phyloP scores from a whole-genome alignment of 2,797 vertebrate genomes.

The Morus bassanus region DNA sequence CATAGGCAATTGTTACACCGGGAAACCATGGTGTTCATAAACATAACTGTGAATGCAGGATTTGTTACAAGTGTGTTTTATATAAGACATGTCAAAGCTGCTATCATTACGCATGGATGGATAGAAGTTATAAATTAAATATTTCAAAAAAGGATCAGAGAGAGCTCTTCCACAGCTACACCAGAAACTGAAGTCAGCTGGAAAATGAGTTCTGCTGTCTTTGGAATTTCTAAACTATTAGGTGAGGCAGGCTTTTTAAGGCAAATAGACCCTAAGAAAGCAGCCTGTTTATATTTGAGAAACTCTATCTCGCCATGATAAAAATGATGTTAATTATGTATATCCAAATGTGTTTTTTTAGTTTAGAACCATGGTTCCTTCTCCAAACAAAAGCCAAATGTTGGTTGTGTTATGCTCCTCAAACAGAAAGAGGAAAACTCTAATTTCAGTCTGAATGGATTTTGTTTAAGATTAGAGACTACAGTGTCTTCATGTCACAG shows the following conservation, averaged over 20 bases:
- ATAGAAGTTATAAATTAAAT: slow-evolving; percentile 67
- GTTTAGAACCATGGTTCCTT: slow-evolving; percentile 21
- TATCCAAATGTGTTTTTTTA: not conserved
- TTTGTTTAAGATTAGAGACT: not conserved
- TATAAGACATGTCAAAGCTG: slow-evolving; percentile 12
- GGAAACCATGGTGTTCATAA: not conserved
- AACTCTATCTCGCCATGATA: slow-evolving; percentile 35
- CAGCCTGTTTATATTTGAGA: slow-evolving; percentile 20
- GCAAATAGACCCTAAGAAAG: not conserved
- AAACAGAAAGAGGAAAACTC: not conserved
- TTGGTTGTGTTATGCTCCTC: not conserved
- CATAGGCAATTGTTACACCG: not conserved
- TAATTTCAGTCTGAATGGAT: not conserved
- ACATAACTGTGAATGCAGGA: slow-evolving; percentile 14
- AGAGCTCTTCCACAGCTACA: not conserved
- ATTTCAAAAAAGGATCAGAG: slow-evolving; percentile 48
- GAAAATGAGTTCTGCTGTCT: slow-evolving; percentile 43
- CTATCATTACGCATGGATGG: slow-evolving; percentile 36
- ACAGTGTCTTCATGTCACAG: not conserved
- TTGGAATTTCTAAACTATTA: slow-evolving; percentile 45
- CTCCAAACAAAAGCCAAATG: slow-evolving; percentile 24
- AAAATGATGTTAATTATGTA: slow-evolving; percentile 26
- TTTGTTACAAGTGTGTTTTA: slow-evolving; percentile 41
- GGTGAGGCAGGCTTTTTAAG: slow-evolving; percentile 30
- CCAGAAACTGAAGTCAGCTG: slow-evolving; percentile 55